Conservation (phyloP, 2,888 invertebrate species). For the Pachymerium ferrugineum region DNA sequence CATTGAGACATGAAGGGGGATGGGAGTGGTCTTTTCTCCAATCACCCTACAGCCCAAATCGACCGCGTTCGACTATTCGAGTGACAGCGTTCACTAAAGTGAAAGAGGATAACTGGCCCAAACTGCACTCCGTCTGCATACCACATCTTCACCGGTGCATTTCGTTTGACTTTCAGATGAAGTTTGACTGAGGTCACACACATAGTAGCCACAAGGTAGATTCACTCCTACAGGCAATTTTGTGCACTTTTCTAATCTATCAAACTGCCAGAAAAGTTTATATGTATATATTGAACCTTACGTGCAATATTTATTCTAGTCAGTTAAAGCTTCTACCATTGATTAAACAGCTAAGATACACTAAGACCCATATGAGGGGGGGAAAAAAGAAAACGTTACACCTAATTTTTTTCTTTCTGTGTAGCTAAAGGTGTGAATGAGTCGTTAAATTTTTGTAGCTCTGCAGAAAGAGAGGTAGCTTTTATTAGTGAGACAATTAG, state of each 20-base stretch:
- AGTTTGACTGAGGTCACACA: constrained; percentile 10
- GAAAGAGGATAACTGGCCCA: constrained; percentile 4
- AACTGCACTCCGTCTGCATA: neutral
- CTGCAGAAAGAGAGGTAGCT: too few relatives aligned
- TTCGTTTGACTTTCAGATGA: constrained; percentile 27
- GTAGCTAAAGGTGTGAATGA: too few relatives aligned
- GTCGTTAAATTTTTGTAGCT: too few relatives aligned
- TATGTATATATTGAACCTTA: neutral
- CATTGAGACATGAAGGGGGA: constrained; percentile 20
- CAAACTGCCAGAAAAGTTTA: neutral
- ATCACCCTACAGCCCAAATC: constrained; percentile 27
- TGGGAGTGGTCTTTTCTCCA: constrained; percentile 1
- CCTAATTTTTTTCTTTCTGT: too few relatives aligned
- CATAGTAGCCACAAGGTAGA: neutral
- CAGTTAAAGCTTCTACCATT: too few relatives aligned
- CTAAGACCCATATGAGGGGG: too few relatives aligned
- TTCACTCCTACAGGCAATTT: neutral
- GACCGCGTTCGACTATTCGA: constrained; percentile 22
- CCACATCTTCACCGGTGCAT: constrained; percentile 17
- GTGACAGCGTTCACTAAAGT: neutral
- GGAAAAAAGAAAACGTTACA: too few relatives aligned
- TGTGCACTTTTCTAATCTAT: neutral
- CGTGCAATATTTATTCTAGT: neutral
- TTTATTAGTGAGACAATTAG: too few relatives aligned
- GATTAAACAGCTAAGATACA: too few relatives aligned